Evolutionary conservation across 2,888 invertebrate species (phyloP).

Genomic region (Drosophila mimetica): DNA sequence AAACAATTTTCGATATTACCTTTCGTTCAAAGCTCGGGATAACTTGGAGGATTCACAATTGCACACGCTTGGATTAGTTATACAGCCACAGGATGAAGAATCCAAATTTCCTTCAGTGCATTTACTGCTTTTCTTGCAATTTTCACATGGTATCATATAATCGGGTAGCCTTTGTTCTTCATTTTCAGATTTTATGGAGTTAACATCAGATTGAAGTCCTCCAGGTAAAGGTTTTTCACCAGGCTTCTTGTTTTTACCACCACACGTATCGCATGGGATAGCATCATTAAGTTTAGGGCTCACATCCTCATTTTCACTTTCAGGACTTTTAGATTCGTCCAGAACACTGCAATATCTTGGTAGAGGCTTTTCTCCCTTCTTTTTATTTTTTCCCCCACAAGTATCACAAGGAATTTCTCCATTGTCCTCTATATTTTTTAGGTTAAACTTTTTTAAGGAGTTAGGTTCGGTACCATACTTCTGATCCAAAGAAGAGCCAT

Average conservation of each 20-base stretch:
- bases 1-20: not conserved
- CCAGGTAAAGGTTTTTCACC: conserved; percentile 12
- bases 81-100: conserved; percentile 21
- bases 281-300: conserved; percentile 12
- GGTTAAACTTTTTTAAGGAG: not conserved
- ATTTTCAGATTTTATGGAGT: not conserved
- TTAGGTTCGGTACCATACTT: not conserved
- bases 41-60: conserved; percentile 22
- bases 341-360: conserved; percentile 1
- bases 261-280: conserved; percentile 33
- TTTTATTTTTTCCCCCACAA: conserved; percentile 44
- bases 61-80: conserved; percentile 21
- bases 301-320: conserved; percentile 6
- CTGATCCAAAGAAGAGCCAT: not conserved
- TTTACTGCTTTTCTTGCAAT: conserved; percentile 3
- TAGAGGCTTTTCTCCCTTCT: conserved; percentile 17
- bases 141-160: conserved; percentile 22
- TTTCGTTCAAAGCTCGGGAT: conserved; percentile 1
- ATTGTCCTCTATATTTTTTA: conserved; percentile 6
- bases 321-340: conserved; percentile 2
- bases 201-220: not conserved
- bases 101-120: conserved; percentile 2
- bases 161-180: not conserved
- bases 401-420: conserved; percentile 28
- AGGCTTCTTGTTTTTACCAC: conserved; percentile 40